phyloP scores from a whole-genome alignment of 1,140 invertebrate species.

The Megalonaias nervosa region DNA sequence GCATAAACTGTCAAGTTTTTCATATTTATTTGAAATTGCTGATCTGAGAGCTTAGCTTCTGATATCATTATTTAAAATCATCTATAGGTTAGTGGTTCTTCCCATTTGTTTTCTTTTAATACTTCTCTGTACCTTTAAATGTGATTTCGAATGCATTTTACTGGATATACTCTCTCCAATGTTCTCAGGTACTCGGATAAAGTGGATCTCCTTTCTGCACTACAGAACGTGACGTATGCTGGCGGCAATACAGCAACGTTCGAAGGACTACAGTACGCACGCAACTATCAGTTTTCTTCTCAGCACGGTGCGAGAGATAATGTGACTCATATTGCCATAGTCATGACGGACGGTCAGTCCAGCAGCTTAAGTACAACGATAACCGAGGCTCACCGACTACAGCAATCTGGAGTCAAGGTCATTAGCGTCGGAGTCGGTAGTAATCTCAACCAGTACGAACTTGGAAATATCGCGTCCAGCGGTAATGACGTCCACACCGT shows the following conservation, averaged over 20 bases:
- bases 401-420: conserved; percentile 27
- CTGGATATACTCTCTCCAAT: too few relatives aligned
- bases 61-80: too few relatives aligned
- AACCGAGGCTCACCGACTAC: conserved; percentile 29
- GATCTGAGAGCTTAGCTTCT: too few relatives aligned
- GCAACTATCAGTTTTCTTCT: conserved; percentile 32
- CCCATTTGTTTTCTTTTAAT: too few relatives aligned
- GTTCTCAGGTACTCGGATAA: conserved; percentile 14
- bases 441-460: conserved; percentile 27
- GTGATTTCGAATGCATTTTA: too few relatives aligned
- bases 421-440: conserved; percentile 44
- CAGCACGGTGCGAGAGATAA: conserved; percentile 36
- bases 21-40: too few relatives aligned
- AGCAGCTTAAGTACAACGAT: conserved; percentile 30
- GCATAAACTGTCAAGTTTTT: too few relatives aligned
- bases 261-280: conserved; percentile 39
- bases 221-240: conserved; percentile 26
- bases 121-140: too few relatives aligned
- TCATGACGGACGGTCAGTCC: conserved; percentile 48
- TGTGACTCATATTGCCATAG: conserved; percentile 37
- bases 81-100: too few relatives aligned
- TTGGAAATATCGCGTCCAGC: conserved; percentile 39
- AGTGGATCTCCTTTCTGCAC: conserved; percentile 2
- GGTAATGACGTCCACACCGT: conserved; percentile 39
- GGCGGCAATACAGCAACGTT: conserved; percentile 40